phyloP scores from a whole-genome alignment of 1,140 invertebrate species.

The Trinorchestia longiramus region DNA sequence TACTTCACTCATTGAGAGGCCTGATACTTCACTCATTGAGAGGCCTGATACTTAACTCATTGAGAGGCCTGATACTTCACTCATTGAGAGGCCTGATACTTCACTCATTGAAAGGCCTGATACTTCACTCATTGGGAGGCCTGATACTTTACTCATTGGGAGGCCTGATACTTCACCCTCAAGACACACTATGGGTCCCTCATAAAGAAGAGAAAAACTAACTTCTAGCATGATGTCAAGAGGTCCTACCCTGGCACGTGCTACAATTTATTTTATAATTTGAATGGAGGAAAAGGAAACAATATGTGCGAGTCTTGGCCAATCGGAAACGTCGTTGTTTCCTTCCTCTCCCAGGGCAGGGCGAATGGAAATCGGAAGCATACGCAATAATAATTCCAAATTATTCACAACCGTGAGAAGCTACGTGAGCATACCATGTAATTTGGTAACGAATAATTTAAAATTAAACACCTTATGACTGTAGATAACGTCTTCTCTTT shows the following conservation, averaged over 20 bases:
- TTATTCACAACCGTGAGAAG: neutral
- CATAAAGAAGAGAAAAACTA: neutral
- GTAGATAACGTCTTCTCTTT: neutral
- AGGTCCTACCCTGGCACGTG: neutral
- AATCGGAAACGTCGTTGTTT: neutral
- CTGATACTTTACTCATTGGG: too few species aligned
- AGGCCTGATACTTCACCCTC: too few species aligned
- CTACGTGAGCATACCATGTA: neutral
- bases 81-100: too few species aligned
- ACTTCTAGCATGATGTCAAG: neutral
- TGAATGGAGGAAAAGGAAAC: neutral
- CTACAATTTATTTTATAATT: neutral
- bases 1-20: too few species aligned
- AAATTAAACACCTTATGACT: neutral
- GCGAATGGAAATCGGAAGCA: neutral
- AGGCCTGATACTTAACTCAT: too few species aligned
- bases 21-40: too few species aligned
- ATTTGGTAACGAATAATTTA: neutral
- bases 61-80: too few species aligned
- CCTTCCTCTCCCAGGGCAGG: neutral
- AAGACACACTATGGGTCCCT: neutral
- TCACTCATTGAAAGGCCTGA: too few species aligned
- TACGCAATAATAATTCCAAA: neutral
- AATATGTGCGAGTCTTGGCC: neutral
- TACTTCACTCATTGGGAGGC: too few species aligned